These are phyloP conservation scores for Allacma fusca DNA, from an alignment of 2,888 invertebrate species.

Conservation along the genomic window DNA sequence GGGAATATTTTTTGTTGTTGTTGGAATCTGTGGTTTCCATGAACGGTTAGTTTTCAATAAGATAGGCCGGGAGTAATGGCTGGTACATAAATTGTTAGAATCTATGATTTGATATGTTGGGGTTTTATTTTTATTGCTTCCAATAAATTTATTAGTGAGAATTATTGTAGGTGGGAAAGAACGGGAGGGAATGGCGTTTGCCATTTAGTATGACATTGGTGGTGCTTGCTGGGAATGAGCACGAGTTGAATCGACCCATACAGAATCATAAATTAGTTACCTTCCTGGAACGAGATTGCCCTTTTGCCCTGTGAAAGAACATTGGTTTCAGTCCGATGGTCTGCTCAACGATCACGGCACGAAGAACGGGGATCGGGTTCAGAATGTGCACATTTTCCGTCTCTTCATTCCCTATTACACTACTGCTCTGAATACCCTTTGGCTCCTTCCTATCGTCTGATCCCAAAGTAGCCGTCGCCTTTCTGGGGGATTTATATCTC, in stretches of 20 bases:
- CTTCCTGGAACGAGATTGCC: conserved; percentile 3
- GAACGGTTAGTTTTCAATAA: not conserved
- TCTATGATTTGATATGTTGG: not conserved
- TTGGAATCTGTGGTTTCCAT: too few relatives aligned
- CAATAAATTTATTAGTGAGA: too few relatives aligned
- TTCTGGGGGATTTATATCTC: too few relatives aligned
- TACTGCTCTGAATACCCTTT: too few relatives aligned
- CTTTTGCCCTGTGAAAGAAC: not conserved
- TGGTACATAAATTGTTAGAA: not conserved
- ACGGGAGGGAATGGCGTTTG: too few relatives aligned
- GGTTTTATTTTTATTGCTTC: not conserved
- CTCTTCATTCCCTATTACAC: too few relatives aligned
- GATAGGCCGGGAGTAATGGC: not conserved
- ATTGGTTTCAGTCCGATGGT: not conserved
- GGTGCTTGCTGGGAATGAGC: not conserved
- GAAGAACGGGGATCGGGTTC: not conserved
- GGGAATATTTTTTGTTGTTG: too few relatives aligned
- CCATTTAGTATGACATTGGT: too few relatives aligned
- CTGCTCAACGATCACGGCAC: not conserved
- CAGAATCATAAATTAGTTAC: conserved; percentile 32
- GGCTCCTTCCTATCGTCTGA: too few relatives aligned
- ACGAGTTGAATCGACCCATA: conserved; percentile 27
- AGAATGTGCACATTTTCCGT: not conserved
- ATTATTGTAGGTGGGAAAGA: too few relatives aligned
- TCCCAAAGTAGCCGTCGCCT: too few relatives aligned